phyloP scores from a whole-genome alignment of 2,113 vertebrate genomes.

The Limanda limanda region DNA sequence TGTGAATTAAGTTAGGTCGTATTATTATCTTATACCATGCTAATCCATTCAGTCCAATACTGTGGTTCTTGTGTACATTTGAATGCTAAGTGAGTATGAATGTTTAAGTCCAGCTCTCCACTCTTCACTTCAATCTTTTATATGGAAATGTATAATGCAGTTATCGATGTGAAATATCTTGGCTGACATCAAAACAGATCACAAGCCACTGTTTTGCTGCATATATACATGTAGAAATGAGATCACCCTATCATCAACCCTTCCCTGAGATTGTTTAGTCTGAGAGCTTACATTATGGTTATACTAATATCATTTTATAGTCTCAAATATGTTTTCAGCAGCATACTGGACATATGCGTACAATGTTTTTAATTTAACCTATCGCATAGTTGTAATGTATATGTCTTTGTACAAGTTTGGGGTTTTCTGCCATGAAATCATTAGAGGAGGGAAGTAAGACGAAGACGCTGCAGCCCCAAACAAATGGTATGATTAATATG shows the following conservation, averaged over 20 bases:
- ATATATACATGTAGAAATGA: slow-evolving; percentile 32
- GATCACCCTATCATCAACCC: slow-evolving; percentile 43
- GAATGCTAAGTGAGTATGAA: no score
- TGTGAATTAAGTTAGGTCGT: no score
- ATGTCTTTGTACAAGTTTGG: no score
- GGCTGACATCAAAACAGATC: slow-evolving; percentile 45
- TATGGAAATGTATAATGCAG: slow-evolving; percentile 47
- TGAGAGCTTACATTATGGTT: no score
- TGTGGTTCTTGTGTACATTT: no score
- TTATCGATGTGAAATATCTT: slow-evolving; percentile 52
- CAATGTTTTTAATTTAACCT: background rate
- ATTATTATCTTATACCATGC: no score
- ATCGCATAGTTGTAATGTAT: no score
- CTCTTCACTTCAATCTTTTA: background rate
- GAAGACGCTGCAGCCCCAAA: background rate
- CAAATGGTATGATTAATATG: no score
- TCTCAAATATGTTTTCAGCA: background rate
- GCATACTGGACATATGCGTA: slow-evolving; percentile 8
- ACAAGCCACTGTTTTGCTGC: slow-evolving; percentile 32
- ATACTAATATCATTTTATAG: background rate
- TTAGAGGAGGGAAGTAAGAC: background rate
- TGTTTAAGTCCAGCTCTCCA: no score
- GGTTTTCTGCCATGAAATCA: background rate
- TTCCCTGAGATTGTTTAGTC: background rate
- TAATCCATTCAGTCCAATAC: no score